Conservation (phyloP, 2,113 vertebrate species). For the Anarrhichthys ocellatus region DNA sequence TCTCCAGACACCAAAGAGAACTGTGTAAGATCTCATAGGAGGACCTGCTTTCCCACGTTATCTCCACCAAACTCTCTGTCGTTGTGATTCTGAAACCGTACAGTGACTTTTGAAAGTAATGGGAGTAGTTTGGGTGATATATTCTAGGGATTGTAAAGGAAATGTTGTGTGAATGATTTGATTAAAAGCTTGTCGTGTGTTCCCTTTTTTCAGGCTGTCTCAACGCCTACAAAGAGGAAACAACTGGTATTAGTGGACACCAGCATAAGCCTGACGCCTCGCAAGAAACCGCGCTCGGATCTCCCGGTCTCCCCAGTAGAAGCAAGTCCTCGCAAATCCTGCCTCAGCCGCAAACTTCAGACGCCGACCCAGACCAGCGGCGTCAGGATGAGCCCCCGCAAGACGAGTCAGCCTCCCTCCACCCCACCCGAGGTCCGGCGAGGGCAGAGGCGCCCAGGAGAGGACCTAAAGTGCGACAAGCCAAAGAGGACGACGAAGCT, state of each 20-base stretch:
- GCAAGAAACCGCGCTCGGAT: constrained; percentile 48
- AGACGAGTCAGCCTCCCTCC: accelerated
- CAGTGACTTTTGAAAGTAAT: neutral
- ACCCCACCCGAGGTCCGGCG: constrained; percentile 9
- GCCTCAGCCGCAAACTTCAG: constrained; percentile 38
- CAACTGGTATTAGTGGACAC: neutral
- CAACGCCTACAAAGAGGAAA: constrained; percentile 68
- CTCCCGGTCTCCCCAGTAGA: accelerated
- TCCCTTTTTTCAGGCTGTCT: constrained; percentile 36
- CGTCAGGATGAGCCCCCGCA: constrained; percentile 36
- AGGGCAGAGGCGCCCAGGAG: constrained; percentile 18
- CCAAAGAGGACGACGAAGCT: neutral
- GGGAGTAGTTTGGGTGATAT: neutral
- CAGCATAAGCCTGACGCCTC: constrained; percentile 31
- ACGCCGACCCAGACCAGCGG: neutral
- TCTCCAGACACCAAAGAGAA: constrained; percentile 22
- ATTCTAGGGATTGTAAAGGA: too few relatives aligned
- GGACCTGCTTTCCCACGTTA: neutral
- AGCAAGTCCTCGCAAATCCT: constrained; percentile 47
- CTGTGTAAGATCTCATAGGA: constrained; percentile 50
- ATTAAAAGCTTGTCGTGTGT: neutral
- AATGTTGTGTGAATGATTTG: neutral
- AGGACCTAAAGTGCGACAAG: neutral
- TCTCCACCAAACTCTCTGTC: neutral
- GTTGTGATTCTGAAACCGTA: neutral